Evolutionary conservation across 1,140 invertebrate genomes (phyloP), one percentile per base, ranked within the genome.

Genomic region (Hirudo medicinalis): DNA sequence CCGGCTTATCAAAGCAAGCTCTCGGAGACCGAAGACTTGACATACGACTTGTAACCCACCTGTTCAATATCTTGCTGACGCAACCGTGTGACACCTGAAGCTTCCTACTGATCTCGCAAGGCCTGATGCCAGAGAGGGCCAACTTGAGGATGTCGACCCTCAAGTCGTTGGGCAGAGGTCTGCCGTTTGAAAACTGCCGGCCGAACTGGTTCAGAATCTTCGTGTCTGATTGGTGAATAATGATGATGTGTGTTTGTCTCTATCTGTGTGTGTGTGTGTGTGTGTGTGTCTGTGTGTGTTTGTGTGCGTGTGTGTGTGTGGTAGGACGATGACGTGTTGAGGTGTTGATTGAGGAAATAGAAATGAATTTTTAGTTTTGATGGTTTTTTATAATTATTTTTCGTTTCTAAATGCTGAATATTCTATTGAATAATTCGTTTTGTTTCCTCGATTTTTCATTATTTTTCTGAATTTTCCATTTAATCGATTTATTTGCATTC

Each of bases 21-120:
- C 32, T 36, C 32, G 6, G 32, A 36, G 32, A 36, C 32, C 32
- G 6, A 36, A 36, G 32, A 36, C 32, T 36, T 6, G 32, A 36
- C 32, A 36, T 3, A 3, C 32, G 32, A 36, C 32, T 36, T 36
- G 32, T 36, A 2, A 49, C 25, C 20, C 20, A 87, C 72, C 93
- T 91, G 73, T 92, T 85, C 32, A 91, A 92, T 79, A 97, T 96
- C 83, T 97, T 97, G 74, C 90, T 92, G 0, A 97, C 93, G 83
- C 93, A 97, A 43, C 93, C 93, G 82, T 97, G 93, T 29, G 90
- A 92, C 6, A 97, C 92, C 3, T 91, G 86, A 55, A 97, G 83
- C 80, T 94, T 91, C 49, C 94, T 84, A 22, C 90, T 92, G 71
- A 97, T 97, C 82, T 96, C 92, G 80, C 93, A 96, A 0, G 93